These are phyloP conservation scores for Trichopoda pennipes DNA, from an alignment of 2,888 invertebrate genomes.

Conservation along the genomic window DNA sequence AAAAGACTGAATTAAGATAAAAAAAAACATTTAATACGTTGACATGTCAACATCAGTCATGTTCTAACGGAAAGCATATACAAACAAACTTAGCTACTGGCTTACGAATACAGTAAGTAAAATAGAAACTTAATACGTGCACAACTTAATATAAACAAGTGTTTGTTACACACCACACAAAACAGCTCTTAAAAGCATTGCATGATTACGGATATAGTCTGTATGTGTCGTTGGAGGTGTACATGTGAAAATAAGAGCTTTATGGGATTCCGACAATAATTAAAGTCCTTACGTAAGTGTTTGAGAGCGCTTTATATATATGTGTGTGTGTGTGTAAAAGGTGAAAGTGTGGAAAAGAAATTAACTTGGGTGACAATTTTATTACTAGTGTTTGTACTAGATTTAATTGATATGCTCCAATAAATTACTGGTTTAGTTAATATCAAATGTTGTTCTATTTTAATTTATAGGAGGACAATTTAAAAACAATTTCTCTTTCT, in stretches of 20 bases:
- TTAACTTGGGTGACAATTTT: slow-evolving; percentile 33
- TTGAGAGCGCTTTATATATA: neutral
- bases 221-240: neutral
- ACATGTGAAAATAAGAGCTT: neutral
- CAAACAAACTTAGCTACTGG: slow-evolving; percentile 1
- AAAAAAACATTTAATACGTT: slow-evolving; percentile 48
- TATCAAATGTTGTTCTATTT: slow-evolving; percentile 10
- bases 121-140: neutral
- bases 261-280: slow-evolving; percentile 43
- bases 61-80: slow-evolving; percentile 4
- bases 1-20: slow-evolving; percentile 38
- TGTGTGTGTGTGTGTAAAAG: neutral
- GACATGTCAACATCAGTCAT: slow-evolving; percentile 50
- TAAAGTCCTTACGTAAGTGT: slow-evolving; percentile 19
- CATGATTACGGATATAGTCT: neutral
- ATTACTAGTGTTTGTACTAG: slow-evolving; percentile 35
- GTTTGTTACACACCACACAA: slow-evolving; percentile 20
- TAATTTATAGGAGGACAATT: neutral
- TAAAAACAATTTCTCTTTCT: neutral
- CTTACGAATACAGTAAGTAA: neutral
- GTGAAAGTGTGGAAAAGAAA: slow-evolving; percentile 10
- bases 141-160: neutral
- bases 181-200: slow-evolving; percentile 7
- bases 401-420: slow-evolving; percentile 59
- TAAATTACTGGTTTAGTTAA: slow-evolving; percentile 52